phyloP scores from a whole-genome alignment of 2,797 vertebrate species.

The Falco peregrinus region DNA sequence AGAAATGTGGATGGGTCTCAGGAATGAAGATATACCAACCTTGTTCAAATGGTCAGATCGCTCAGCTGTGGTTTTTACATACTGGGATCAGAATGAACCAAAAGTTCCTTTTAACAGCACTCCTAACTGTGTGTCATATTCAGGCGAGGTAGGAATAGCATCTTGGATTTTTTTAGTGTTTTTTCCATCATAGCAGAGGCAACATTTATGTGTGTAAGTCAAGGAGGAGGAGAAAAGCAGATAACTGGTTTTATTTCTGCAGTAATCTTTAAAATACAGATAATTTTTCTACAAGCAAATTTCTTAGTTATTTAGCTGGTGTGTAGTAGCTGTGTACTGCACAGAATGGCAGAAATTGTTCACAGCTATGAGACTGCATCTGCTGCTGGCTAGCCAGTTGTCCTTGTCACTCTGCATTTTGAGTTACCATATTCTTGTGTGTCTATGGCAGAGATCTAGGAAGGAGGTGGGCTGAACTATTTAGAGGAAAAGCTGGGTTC shows the following conservation, averaged over 20 bases:
- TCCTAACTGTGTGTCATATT: conserved; percentile 87
- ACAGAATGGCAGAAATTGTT: background rate
- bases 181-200: background rate
- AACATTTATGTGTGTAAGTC: background rate
- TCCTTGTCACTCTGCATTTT: background rate
- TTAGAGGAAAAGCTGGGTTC: background rate
- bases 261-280: background rate
- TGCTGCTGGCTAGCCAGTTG: background rate
- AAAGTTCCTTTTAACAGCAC: conserved; percentile 70
- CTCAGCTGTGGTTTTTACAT: conserved; percentile 83
- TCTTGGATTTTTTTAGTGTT: background rate
- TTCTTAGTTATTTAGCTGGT: background rate
- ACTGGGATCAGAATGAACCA: conserved; percentile 88
- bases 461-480: background rate
- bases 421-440: background rate
- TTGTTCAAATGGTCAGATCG: conserved; percentile 86
- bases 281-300: background rate
- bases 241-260: background rate
- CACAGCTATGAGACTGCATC: background rate
- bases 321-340: background rate
- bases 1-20: conserved; percentile 88
- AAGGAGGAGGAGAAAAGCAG: background rate
- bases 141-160: conserved; percentile 76
- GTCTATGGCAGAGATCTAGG: background rate
- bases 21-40: conserved; percentile 69